Conservation (phyloP, 23 tunicate species). For the Aplidium turbinatum region DNA sequence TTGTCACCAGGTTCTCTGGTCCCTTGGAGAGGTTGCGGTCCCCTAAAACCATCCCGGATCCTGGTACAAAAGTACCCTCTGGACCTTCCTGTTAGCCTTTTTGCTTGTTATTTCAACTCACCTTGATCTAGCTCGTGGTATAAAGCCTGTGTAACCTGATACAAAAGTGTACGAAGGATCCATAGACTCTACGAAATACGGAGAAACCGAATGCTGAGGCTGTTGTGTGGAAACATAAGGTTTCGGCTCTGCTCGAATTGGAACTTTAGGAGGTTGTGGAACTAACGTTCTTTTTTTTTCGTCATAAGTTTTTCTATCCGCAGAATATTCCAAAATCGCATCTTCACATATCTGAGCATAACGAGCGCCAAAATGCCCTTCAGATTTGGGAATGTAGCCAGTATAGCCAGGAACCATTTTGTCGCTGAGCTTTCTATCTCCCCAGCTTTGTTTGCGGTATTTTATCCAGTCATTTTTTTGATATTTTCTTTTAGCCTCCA, state of each 20-base stretch:
- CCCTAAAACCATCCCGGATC: too few species aligned
- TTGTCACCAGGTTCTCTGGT: too few species aligned
- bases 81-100: too few species aligned
- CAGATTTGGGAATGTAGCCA: conserved; percentile 78
- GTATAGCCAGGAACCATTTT: conserved; percentile 95
- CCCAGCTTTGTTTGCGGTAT: conserved; percentile 83
- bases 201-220: conserved; percentile 73
- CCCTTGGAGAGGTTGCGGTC: too few species aligned
- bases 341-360: conserved; percentile 75
- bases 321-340: conserved; percentile 43
- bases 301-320: conserved; percentile 3
- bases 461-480: conserved; percentile 52
- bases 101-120: conserved; percentile 5
- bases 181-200: conserved; percentile 66
- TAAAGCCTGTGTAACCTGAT: conserved; percentile 93
- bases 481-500: background rate
- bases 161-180: conserved; percentile 74
- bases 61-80: too few species aligned
- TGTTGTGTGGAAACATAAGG: conserved; percentile 70
- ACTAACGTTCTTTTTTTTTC: background rate
- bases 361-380: conserved; percentile 81
- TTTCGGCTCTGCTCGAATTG: conserved; percentile 48
- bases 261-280: conserved; percentile 38
- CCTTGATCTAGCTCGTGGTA: conserved; percentile 85
- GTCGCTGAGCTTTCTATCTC: conserved; percentile 72